phyloP scores from a whole-genome alignment of 2,888 invertebrate genomes.

The Acanthococcus lagerstroemiae region DNA sequence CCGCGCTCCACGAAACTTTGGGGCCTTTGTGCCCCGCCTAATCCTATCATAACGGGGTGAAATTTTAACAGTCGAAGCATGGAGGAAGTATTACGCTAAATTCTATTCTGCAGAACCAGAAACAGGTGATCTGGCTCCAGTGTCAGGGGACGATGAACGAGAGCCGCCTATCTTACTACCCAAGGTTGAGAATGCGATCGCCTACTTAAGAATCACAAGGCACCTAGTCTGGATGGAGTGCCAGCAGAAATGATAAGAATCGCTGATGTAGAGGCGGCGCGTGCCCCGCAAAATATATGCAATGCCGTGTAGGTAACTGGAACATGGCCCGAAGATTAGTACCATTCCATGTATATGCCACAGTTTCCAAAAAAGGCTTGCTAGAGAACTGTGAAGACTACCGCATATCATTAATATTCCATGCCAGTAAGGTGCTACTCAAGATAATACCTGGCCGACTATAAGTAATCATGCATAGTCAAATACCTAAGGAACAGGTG shows the following conservation, averaged over 20 bases:
- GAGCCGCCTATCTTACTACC: not conserved
- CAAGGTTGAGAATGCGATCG: not conserved
- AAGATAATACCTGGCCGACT: not conserved
- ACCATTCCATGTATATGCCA: not conserved
- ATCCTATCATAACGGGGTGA: no score
- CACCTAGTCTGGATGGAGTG: not conserved
- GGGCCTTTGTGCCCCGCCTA: no score
- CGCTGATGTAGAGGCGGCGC: no score
- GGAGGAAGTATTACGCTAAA: not conserved
- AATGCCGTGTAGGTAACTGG: no score
- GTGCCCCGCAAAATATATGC: no score
- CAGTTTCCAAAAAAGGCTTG: not conserved
- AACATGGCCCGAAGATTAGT: not conserved
- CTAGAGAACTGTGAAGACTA: not conserved
- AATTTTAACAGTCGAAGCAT: not conserved
- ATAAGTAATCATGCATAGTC: not conserved
- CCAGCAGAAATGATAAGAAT: no score
- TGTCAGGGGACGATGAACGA: not conserved
- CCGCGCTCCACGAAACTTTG: no score
- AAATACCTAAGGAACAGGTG: not conserved
- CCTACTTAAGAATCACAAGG: not conserved
- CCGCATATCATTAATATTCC: not conserved
- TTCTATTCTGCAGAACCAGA: not conserved
- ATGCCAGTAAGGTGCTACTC: not conserved
- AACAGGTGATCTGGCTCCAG: not conserved